Conservation (phyloP, 2,113 vertebrate genomes). For the Cacatua alba region DNA sequence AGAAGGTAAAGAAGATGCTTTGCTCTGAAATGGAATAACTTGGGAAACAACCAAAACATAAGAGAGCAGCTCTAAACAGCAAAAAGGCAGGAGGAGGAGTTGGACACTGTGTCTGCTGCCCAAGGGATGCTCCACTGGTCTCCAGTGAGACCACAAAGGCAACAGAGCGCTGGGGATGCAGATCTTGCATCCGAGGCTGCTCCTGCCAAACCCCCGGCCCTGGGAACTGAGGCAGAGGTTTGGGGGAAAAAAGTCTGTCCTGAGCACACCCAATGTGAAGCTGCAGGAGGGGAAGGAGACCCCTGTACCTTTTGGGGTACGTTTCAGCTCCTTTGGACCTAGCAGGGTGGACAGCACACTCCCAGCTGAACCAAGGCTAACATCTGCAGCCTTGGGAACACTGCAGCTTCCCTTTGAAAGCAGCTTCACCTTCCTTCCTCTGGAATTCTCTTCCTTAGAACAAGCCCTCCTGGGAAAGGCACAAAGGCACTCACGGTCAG, state of each 20-base stretch:
- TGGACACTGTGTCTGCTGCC: not conserved
- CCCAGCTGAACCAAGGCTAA: not conserved
- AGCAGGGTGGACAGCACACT: not conserved
- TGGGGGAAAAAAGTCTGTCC: not conserved
- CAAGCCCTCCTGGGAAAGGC: not conserved
- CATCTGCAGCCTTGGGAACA: not conserved
- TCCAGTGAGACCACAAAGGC: not conserved
- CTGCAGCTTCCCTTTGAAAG: not conserved
- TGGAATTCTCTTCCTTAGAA: not conserved
- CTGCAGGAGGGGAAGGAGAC: not conserved
- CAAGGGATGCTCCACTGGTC: not conserved
- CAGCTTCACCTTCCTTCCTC: not conserved
- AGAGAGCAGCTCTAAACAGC: not conserved
- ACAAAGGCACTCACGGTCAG: not conserved
- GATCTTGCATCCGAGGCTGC: not conserved
- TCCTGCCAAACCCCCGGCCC: fast-evolving
- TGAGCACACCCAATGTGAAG: fast-evolving
- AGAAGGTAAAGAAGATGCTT: not conserved
- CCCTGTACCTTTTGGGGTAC: not conserved
- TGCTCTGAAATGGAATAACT: not conserved
- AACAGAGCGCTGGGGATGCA: not conserved
- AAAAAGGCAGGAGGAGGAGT: not conserved
- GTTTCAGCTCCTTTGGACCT: not conserved
- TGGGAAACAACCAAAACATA: not conserved
- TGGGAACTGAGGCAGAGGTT: not conserved